phyloP scores from a whole-genome alignment of 2,113 vertebrate genomes.

The Lepisosteus oculatus region DNA sequence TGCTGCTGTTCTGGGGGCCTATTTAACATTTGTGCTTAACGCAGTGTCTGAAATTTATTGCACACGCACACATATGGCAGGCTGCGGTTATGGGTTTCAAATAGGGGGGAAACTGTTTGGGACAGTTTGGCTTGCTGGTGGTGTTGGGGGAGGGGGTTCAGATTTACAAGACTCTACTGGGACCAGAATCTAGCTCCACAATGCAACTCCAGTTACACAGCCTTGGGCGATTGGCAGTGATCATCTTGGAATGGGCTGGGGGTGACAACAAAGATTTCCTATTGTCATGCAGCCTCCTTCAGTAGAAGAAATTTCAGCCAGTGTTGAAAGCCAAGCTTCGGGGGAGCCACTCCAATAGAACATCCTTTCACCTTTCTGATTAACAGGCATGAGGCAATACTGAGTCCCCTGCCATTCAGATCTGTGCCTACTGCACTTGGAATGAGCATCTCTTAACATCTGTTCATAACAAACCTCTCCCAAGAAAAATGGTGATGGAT shows the following conservation, averaged over 20 bases:
- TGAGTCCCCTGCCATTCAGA: too few species aligned
- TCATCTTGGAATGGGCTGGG: neutral
- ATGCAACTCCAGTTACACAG: neutral
- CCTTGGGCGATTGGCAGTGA: neutral
- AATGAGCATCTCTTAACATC: too few species aligned
- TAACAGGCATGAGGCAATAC: too few species aligned
- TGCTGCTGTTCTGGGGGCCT: neutral
- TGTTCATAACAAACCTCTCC: too few species aligned
- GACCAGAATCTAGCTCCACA: neutral
- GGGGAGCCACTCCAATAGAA: too few species aligned
- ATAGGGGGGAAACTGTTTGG: neutral
- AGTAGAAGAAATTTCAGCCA: too few species aligned
- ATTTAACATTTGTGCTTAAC: neutral
- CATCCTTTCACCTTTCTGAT: too few species aligned
- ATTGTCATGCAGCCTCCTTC: too few species aligned
- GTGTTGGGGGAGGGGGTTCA: neutral
- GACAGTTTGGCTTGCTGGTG: neutral
- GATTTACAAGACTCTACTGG: constrained; percentile 6
- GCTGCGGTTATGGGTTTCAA: neutral
- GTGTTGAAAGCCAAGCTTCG: too few species aligned
- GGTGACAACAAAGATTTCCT: too few species aligned
- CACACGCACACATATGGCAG: constrained; percentile 2
- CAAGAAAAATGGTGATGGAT: too few species aligned
- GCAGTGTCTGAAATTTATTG: neutral
- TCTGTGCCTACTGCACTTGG: too few species aligned